These are phyloP conservation scores for Myotis brandtii DNA, from an alignment of 2,113 vertebrate genomes.

Conservation along the genomic window DNA sequence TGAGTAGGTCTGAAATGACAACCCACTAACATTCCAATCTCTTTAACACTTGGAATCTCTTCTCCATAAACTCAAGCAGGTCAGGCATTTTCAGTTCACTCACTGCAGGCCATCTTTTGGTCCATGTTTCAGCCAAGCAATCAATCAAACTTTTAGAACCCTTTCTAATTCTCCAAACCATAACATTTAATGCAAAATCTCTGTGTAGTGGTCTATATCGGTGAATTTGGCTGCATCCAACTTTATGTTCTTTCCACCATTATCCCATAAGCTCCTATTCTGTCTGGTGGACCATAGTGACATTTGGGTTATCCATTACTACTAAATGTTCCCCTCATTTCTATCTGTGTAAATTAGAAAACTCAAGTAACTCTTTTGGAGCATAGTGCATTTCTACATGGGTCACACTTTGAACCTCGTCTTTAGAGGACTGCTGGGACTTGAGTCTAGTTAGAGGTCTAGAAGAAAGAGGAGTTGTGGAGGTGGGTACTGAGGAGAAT, in stretches of 20 bases:
- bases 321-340: neutral
- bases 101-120: neutral
- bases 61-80: neutral
- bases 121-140: neutral
- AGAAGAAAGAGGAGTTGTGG: neutral
- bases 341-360: neutral
- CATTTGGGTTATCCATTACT: neutral
- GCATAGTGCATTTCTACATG: no score
- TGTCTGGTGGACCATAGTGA: neutral
- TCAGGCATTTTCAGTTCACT: neutral
- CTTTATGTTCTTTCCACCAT: neutral
- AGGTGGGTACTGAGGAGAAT: neutral
- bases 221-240: neutral
- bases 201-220: neutral
- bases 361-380: neutral
- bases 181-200: neutral
- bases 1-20: neutral
- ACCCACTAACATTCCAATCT: neutral
- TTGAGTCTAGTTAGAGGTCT: neutral
- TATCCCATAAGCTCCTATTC: neutral
- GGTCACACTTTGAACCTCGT: neutral
- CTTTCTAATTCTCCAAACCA: neutral
- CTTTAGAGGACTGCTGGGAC: neutral
- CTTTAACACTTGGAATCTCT: neutral
- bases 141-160: neutral